A percentile compares a stretch with the other conserved stretches of the same genome.
Conservation (phyloP, 1,140 invertebrate species). For the Scaptomyza graminum region DNA sequence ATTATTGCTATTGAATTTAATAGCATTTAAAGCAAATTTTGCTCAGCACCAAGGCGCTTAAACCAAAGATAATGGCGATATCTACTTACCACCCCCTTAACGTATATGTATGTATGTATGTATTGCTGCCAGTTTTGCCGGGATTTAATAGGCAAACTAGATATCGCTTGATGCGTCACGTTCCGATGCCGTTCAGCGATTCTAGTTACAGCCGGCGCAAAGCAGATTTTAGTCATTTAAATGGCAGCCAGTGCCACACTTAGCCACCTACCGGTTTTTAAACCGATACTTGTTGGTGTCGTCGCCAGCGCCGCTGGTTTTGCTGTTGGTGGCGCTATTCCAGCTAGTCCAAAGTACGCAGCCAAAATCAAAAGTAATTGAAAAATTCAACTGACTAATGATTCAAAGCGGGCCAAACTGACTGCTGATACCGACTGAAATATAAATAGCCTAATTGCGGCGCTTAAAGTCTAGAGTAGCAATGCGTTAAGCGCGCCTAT, state of each 20-base stretch:
- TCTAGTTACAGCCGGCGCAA: constrained; percentile 74
- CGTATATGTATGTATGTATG: no score
- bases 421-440: constrained; percentile 11
- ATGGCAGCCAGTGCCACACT: constrained; percentile 4
- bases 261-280: constrained; percentile 67
- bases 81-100: not conserved
- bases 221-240: constrained; percentile 64
- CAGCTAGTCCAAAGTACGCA: not conserved
- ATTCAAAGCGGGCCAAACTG: constrained; percentile 55
- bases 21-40: constrained; percentile 10
- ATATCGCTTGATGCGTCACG: constrained; percentile 21
- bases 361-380: constrained; percentile 51
- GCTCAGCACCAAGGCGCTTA: constrained; percentile 22
- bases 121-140: constrained; percentile 41
- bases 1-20: constrained; percentile 2
- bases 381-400: constrained; percentile 63
- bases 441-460: no score
- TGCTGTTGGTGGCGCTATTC: constrained; percentile 9
- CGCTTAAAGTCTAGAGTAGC: no score
- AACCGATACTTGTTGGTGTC: constrained; percentile 34
- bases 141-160: constrained; percentile 21
- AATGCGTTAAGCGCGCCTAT: no score
- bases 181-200: constrained; percentile 51
- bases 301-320: no score
- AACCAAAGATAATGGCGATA: not conserved